Evolutionary conservation across 2,888 invertebrate species (phyloP).

Genomic region (Leucophenga montana): DNA sequence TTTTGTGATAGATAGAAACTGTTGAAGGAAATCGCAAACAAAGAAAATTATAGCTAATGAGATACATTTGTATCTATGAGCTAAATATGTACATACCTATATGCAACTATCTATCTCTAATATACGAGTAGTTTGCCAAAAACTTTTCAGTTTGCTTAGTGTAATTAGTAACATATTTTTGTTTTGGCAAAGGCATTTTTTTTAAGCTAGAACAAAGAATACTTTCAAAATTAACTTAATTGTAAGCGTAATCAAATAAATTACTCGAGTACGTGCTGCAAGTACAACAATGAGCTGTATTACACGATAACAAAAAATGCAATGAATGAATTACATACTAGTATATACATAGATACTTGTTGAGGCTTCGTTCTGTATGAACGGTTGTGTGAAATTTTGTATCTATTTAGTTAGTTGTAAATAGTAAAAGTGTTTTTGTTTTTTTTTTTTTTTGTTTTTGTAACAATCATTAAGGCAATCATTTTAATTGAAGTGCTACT

Average conservation of each 20-base stretch:
- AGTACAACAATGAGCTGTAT: slow-evolving; percentile 58
- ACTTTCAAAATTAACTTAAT: slow-evolving; percentile 39
- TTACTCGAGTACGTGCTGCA: slow-evolving; percentile 56
- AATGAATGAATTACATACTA: neutral
- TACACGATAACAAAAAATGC: slow-evolving; percentile 42
- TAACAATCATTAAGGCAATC: slow-evolving; percentile 59
- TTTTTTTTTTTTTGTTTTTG: too few species aligned
- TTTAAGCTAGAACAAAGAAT: neutral
- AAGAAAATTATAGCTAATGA: too few species aligned
- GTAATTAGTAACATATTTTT: neutral
- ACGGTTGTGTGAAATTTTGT: neutral
- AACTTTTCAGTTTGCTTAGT: neutral
- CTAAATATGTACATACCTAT: too few species aligned
- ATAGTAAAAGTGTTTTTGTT: neutral
- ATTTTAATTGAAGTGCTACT: slow-evolving; percentile 61
- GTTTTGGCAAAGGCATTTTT: neutral
- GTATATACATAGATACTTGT: too few species aligned
- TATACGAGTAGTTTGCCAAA: neutral
- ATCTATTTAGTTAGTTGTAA: neutral
- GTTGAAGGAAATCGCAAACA: too few species aligned
- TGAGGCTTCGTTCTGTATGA: neutral
- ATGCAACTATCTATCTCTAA: too few species aligned
- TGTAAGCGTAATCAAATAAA: slow-evolving; percentile 62
- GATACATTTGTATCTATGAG: too few species aligned
- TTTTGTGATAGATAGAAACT: too few species aligned